Percentiles rank a stretch among this genome's conserved stretches.
Conservation (phyloP, 1,140 invertebrate genomes). For the Cotesia vestalis region DNA sequence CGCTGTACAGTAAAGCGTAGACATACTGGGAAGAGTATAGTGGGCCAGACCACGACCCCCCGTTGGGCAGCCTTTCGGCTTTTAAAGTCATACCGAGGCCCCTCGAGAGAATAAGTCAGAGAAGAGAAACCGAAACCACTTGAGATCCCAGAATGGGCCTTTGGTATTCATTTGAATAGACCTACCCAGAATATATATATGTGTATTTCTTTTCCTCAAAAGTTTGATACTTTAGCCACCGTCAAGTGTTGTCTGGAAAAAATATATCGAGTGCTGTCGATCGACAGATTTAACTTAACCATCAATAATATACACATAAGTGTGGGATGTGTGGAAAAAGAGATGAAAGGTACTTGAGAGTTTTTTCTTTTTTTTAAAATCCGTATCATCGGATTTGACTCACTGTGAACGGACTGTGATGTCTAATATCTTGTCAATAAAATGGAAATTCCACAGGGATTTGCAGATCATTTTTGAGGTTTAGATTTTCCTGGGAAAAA, state of each 20-base stretch:
- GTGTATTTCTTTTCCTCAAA: not conserved
- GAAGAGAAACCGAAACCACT: conserved; percentile 40
- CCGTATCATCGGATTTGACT: conserved; percentile 10
- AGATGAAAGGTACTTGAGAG: conserved; percentile 15
- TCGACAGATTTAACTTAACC: not conserved
- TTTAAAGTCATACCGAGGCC: conserved; percentile 37
- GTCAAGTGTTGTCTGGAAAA: not conserved
- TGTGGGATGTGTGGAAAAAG: not conserved
- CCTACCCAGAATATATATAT: conserved; percentile 13
- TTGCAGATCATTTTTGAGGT: too few species aligned
- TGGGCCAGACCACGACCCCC: conserved; percentile 34
- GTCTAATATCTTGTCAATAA: too few species aligned
- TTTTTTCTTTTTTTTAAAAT: conserved; percentile 5
- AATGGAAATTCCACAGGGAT: too few species aligned
- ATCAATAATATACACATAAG: conserved; percentile 11
- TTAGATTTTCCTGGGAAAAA: too few species aligned
- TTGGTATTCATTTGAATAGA: conserved; percentile 29
- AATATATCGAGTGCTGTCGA: not conserved
- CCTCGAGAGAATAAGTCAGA: conserved; percentile 27
- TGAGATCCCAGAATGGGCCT: conserved; percentile 28
- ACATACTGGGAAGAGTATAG: not conserved
- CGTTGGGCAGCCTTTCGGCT: conserved; percentile 32
- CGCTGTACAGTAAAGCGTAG: not conserved
- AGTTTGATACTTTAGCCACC: not conserved
- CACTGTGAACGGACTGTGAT: too few species aligned